Base-by-base conservation (phyloP, 2,888 invertebrate species). In the Orchesella flavescens region DNA sequence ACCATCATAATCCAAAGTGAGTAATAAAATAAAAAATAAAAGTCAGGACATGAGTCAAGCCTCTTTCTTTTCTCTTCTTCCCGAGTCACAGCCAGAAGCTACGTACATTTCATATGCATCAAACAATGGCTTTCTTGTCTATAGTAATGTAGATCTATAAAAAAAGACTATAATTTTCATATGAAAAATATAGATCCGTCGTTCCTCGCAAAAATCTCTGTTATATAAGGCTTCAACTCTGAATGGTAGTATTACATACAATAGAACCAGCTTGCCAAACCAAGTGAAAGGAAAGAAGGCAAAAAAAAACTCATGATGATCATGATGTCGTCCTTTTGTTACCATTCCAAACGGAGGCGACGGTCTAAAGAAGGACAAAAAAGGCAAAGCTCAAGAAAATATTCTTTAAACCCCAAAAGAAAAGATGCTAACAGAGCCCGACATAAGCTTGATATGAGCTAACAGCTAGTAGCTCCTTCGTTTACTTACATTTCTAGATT, bases 1-100 rank as follows among this genome's bases (percentile, higher is more conserved):
- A 80, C 80, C 80, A 80, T 73, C 80, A 80, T 73, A 80, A 80
- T 80, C 73, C 80, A 73, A 80, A 80, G 80, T 80, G 80, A 80
- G 80, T 73, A 80, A 80, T 80, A 73, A 80, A 80, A 80, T 73
- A 80, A 73, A 73, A 80, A 80, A 80, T 80, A 80, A 80, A 80
- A 80, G 80, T 80, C 80, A 80, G 57, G 80, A 80, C 80, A 73
- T 73, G 78, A 78, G 78, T 78, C 78, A 78, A 78, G 78, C 63
- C 65, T 78, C 78, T 19, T 65, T 55, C 34, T 71, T 44, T 55
- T 61, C 43, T 46, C 17, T 63, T 1, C 63, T 34, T 63, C 57
- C n/a, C n/a, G 15, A 63, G 63, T 34, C 34, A 24, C 23, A 23
- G 24, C 63, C 34, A 34, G 63, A 13, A 63, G 63, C 63, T 63